These are phyloP conservation scores for Mimachlamys varia DNA, from an alignment of 2,888 invertebrate species.

Conservation along the genomic window DNA sequence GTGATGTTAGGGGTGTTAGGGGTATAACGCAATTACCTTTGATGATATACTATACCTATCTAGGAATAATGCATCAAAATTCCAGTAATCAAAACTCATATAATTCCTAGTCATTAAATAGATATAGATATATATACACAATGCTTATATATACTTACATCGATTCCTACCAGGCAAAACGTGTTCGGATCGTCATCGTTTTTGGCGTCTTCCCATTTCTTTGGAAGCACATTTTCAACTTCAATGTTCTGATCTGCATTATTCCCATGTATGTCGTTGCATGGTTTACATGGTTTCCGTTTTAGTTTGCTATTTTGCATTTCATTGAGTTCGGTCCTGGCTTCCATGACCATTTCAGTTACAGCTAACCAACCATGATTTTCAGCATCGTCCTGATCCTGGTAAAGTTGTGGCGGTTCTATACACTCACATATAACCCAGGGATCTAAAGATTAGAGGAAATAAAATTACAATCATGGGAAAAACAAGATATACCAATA, in stretches of 20 bases:
- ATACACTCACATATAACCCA: not conserved
- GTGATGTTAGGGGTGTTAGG: no score
- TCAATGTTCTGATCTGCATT: not conserved
- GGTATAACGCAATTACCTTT: no score
- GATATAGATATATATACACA: not conserved
- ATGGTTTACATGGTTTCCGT: not conserved
- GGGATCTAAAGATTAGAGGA: not conserved
- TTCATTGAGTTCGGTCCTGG: not conserved
- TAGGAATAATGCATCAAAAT: no score
- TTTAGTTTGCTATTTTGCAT: not conserved
- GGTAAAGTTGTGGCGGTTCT: not conserved
- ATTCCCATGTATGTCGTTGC: not conserved
- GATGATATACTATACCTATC: no score
- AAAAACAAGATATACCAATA: not conserved
- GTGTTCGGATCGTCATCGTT: not conserved
- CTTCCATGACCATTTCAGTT: not conserved
- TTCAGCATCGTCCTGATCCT: not conserved
- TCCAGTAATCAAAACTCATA: no score
- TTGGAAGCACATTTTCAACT: no score
- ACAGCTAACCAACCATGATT: not conserved
- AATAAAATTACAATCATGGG: not conserved
- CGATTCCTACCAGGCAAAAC: not conserved
- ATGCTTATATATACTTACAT: not conserved
- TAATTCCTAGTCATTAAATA: not conserved
- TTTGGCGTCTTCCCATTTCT: not conserved